Evolutionary conservation across 2,888 invertebrate genomes (phyloP).

Genomic region (Drosophila prolongata): DNA sequence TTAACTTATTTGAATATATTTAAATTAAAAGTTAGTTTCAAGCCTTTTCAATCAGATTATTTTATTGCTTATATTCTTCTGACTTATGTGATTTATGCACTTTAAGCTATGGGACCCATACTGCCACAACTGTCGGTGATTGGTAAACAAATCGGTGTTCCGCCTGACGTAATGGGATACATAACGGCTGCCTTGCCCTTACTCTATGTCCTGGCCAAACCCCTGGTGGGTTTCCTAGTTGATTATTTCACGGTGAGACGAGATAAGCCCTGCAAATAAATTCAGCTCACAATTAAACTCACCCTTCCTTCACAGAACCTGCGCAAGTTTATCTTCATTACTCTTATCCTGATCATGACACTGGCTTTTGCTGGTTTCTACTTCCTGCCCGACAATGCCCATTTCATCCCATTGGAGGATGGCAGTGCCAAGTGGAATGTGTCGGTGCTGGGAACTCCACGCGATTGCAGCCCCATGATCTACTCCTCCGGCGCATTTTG

Average conservation of each 20-base stretch:
- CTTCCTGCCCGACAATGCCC: slow-evolving; percentile 86
- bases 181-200: slow-evolving; percentile 91
- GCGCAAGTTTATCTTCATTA: slow-evolving; percentile 90
- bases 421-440: slow-evolving; percentile 57
- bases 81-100: too few relatives aligned
- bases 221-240: slow-evolving; percentile 90
- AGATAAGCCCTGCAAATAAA: rapidly evolving
- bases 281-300: background rate
- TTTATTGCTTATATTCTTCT: too few relatives aligned
- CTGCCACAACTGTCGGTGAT: slow-evolving; percentile 91
- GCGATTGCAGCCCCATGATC: slow-evolving; percentile 51
- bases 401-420: slow-evolving; percentile 60
- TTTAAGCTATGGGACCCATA: slow-evolving; percentile 90
- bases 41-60: too few relatives aligned
- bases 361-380: slow-evolving; percentile 89
- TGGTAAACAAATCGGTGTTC: slow-evolving; percentile 91
- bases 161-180: slow-evolving; percentile 90
- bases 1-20: too few relatives aligned
- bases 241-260: slow-evolving; percentile 88
- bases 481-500: slow-evolving; percentile 42
- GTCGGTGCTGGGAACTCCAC: slow-evolving; percentile 37
- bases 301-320: slow-evolving; percentile 60
- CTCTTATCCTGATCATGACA: slow-evolving; percentile 88
- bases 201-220: slow-evolving; percentile 91
- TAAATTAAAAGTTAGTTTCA: background rate